Conservation (phyloP, 2,797 vertebrate genomes). For the Pteropus rufus region DNA sequence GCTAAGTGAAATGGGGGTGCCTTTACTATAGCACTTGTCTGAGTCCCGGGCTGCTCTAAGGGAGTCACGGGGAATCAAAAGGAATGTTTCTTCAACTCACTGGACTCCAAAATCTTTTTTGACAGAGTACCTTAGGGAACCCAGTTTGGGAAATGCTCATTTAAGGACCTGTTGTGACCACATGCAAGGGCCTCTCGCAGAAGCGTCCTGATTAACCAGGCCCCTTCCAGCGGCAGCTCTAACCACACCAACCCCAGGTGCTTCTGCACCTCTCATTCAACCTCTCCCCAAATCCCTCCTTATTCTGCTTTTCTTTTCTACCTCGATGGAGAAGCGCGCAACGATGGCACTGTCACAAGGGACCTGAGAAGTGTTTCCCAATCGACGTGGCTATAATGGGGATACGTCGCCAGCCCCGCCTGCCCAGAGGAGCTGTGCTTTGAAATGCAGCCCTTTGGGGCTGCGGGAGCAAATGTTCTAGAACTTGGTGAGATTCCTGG, state of each 20-base stretch:
- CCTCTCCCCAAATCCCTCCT: not conserved
- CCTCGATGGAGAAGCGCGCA: not conserved
- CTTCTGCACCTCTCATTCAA: not conserved
- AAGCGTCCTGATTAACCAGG: not conserved
- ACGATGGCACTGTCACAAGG: fast-evolving
- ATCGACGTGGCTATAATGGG: fast-evolving
- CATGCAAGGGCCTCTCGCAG: fast-evolving
- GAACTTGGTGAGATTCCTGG: not conserved
- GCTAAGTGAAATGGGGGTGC: not conserved
- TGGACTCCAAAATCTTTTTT: not conserved
- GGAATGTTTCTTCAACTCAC: not conserved
- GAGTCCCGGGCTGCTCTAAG: not conserved
- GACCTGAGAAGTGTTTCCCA: not conserved
- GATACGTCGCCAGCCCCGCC: not conserved
- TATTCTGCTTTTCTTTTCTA: not conserved
- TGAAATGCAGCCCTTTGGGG: not conserved
- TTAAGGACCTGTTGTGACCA: fast-evolving
- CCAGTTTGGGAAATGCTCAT: not conserved
- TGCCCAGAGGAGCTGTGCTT: not conserved
- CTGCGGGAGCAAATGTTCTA: fast-evolving
- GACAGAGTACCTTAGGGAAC: not conserved
- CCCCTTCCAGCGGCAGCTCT: not conserved
- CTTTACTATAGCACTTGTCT: not conserved
- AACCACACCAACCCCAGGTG: not conserved
- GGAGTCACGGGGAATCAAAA: fast-evolving